Conservation (phyloP, 2,797 vertebrate genomes). For the Chromis chromis region DNA sequence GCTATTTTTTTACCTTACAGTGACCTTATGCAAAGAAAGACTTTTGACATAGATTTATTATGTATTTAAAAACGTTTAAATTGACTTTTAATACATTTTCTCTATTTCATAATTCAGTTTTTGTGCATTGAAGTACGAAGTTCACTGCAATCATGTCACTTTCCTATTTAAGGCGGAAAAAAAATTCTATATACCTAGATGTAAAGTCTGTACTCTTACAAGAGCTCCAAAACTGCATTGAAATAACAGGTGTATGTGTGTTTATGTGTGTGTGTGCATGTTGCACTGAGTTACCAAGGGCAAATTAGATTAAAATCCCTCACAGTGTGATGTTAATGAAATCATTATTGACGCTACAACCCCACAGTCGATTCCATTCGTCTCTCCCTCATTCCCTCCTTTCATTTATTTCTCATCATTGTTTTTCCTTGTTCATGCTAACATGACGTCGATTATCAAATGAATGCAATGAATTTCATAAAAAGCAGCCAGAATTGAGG, state of each 20-base stretch:
- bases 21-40: neutral
- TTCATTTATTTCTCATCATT: constrained; percentile 20
- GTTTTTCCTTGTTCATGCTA: constrained; percentile 4
- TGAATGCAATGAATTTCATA: constrained; percentile 11
- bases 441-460: constrained; percentile 22
- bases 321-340: constrained; percentile 57
- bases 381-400: constrained; percentile 18
- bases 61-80: neutral
- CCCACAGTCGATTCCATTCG: constrained; percentile 36
- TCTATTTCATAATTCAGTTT: no score
- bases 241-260: constrained; percentile 20
- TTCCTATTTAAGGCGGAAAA: neutral
- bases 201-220: neutral
- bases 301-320: constrained; percentile 47
- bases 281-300: constrained; percentile 1
- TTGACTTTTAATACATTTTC: no score
- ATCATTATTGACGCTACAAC: constrained; percentile 36
- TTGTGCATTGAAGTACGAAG: neutral
- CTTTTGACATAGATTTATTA: neutral
- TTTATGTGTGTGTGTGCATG: constrained; percentile 10
- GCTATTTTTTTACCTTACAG: neutral
- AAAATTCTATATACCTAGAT: neutral
- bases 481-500: no score
- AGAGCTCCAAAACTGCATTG: constrained; percentile 5
- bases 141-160: neutral